Conservation (phyloP, 2,113 vertebrate genomes). For the Rana temporaria region DNA sequence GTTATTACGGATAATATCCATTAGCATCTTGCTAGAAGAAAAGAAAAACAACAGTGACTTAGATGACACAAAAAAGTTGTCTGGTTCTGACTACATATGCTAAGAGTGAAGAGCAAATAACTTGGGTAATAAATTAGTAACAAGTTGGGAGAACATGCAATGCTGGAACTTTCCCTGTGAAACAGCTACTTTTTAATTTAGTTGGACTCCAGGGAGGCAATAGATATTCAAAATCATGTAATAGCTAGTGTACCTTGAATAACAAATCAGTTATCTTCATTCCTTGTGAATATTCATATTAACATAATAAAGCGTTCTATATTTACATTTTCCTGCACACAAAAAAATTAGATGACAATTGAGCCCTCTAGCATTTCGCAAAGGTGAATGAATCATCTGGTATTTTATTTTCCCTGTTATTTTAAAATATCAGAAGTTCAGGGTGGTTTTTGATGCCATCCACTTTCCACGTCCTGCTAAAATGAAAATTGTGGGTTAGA, state of each 20-base stretch:
- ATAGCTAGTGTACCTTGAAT: constrained; percentile 70
- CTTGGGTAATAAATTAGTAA: constrained; percentile 5
- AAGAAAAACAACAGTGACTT: too few relatives aligned
- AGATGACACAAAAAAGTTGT: too few relatives aligned
- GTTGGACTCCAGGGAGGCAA: constrained; percentile 60
- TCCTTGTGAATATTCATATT: constrained; percentile 76
- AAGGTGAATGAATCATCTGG: constrained; percentile 58
- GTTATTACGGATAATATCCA: too few relatives aligned
- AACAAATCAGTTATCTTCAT: constrained; percentile 66
- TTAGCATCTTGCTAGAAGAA: too few relatives aligned
- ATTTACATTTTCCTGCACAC: constrained; percentile 61
- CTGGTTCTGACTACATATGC: too few relatives aligned
- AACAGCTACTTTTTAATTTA: constrained; percentile 52
- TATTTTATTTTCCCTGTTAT: constrained; percentile 59
- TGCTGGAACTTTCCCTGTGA: constrained; percentile 30
- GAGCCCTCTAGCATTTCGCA: constrained; percentile 68
- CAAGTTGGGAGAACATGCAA: constrained; percentile 23
- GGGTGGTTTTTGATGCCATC: constrained; percentile 36
- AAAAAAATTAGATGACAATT: constrained; percentile 57
- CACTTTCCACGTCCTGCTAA: constrained; percentile 5
- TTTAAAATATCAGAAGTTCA: constrained; percentile 58
- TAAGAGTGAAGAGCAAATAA: not conserved
- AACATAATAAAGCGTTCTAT: constrained; percentile 61
- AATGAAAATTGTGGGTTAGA: constrained; percentile 40
- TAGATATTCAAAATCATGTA: constrained; percentile 65